Conservation (phyloP, 2,113 vertebrate species). For the Forbesichthys papilliferus region DNA sequence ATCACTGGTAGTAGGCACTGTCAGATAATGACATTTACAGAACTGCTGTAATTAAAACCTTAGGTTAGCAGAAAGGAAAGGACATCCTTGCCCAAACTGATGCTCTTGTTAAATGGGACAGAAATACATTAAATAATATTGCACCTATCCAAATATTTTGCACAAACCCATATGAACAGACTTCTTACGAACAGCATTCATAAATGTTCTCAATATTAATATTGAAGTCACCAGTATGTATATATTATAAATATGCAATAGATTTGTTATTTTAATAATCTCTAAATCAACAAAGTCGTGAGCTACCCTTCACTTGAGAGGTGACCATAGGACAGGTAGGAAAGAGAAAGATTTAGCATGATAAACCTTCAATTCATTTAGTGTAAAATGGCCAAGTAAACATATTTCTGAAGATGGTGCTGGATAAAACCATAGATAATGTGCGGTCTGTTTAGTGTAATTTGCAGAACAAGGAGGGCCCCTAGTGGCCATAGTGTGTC, state of each 20-base stretch:
- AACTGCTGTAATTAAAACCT: too few species aligned
- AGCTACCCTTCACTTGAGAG: neutral
- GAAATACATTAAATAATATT: too few species aligned
- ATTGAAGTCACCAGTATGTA: slow-evolving; percentile 5
- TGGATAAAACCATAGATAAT: slow-evolving; percentile 7
- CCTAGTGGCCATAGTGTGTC: slow-evolving; percentile 30
- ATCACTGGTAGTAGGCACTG: neutral
- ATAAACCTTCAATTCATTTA: slow-evolving; percentile 9
- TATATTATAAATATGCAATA: slow-evolving; percentile 24
- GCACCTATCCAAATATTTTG: neutral
- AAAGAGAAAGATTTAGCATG: neutral
- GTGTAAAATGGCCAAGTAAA: neutral
- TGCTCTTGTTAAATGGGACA: neutral
- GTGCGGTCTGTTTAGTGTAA: neutral
- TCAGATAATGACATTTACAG: neutral
- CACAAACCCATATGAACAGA: neutral
- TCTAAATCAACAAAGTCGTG: neutral
- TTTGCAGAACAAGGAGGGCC: slow-evolving; percentile 40
- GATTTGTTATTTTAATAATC: slow-evolving; percentile 10
- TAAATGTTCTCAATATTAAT: neutral
- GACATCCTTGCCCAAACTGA: too few species aligned
- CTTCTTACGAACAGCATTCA: neutral
- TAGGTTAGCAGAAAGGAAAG: too few species aligned
- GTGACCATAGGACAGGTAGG: neutral
- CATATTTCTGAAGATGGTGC: slow-evolving; percentile 11